Base-by-base conservation (phyloP, 2,888 invertebrate species). In the Cosmia trapezina region DNA sequence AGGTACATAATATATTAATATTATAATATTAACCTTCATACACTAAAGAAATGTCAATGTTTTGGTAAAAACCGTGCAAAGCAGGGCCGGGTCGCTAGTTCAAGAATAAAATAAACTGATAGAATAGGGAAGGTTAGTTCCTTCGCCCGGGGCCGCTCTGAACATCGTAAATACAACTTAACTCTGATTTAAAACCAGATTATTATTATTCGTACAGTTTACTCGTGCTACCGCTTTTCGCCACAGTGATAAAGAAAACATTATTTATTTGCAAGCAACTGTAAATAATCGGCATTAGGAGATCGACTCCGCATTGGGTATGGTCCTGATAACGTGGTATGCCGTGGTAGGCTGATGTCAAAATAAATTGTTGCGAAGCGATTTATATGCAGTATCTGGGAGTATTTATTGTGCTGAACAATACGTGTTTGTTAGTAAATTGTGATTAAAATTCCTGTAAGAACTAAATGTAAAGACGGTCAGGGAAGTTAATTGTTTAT, bases 91-190 rank as follows among this genome's bases (percentile, higher is more conserved):
- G 37, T 37, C 3, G 37, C 37, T 37, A 37, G 37, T 37, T 37
- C 37, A 37, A 37, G 37, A 4, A 37, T 37, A 37, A 37, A 37
- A 37, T 37, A 54, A 57, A 70, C 63, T 57, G 53, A 69, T 60
- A 63, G 57, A 67, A 72, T 68, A 59, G 65, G 12, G 67, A 69
- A 70, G 53, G 59, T 37, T 37, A 37, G 37, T 6, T 37, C 37
- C 37, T 37, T 37, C 37, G 4, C 6, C 37, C 37, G 37, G 37
- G 37, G 37, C 22, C 43, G 53, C 33, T 37, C 68, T 69, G 63
- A 75, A 82, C 86, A 77, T 87, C 86, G 83, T 91, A 91, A 91
- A 91, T 91, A 89, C 88, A 80, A 86, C 89, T 89, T 89, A 89
- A 85, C 76, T 83, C 81, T 89, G 90, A 91, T 89, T 90, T 91